A percentile compares a stretch with the other conserved stretches of the same genome.
These are phyloP conservation scores for Tinea pellionella DNA, from an alignment of 2,888 invertebrate species.

Conservation along the genomic window DNA sequence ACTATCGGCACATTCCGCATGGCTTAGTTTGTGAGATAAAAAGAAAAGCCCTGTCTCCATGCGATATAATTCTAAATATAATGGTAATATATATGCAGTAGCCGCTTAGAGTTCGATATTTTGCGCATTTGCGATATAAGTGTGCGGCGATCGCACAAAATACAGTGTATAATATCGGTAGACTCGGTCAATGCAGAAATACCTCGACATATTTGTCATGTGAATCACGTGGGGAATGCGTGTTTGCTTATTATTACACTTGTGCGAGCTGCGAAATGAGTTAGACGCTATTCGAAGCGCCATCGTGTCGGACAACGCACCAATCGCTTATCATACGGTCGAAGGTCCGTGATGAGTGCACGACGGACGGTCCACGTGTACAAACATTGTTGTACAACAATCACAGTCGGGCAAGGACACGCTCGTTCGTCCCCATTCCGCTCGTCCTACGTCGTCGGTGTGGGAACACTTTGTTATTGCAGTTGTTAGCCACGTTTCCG, in stretches of 20 bases:
- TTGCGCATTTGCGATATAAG: background rate
- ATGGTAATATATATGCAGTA: too few relatives aligned
- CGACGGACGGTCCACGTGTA: constrained; percentile 60
- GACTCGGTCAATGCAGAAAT: constrained; percentile 12
- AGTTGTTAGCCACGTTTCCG: background rate
- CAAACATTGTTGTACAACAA: constrained; percentile 66
- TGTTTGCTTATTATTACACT: constrained; percentile 56
- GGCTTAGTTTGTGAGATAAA: background rate
- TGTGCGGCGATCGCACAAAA: background rate
- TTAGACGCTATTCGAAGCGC: background rate
- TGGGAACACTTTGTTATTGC: background rate
- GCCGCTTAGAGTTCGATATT: background rate
- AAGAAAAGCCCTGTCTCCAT: background rate
- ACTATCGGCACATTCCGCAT: background rate
- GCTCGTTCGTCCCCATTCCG: constrained; percentile 35
- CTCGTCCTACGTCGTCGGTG: constrained; percentile 17
- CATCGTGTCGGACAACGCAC: constrained; percentile 2
- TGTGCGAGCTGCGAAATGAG: constrained; percentile 37
- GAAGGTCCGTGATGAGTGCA: constrained; percentile 33
- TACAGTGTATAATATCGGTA: background rate
- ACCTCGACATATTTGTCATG: constrained; percentile 51
- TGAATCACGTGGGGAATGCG: constrained; percentile 51
- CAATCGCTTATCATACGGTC: constrained; percentile 14
- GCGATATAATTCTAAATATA: background rate
- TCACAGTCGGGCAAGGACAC: constrained; percentile 57